Conservation (phyloP, 92 coral and sea anemone genomes). For the Blastomussa wellsi region DNA sequence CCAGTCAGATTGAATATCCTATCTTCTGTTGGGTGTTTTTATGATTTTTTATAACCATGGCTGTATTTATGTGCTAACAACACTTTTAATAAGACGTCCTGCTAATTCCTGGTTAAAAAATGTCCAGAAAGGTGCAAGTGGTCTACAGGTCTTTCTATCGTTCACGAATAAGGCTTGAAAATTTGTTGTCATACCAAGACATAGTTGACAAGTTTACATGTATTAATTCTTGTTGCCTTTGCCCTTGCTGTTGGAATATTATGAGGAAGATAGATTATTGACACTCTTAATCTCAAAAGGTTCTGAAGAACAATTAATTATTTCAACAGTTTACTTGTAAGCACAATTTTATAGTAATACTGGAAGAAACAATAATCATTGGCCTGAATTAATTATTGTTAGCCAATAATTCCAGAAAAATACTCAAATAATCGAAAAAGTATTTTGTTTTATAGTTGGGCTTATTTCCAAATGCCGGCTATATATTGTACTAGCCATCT, state of each 20-base stretch:
- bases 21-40: not conserved
- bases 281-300: not conserved
- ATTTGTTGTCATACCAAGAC: too few species aligned
- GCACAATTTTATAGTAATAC: too few species aligned
- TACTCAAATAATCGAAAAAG: too few species aligned
- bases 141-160: not conserved
- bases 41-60: not conserved
- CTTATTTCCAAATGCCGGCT: too few species aligned
- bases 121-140: not conserved
- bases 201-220: not conserved
- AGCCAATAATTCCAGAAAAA: not conserved
- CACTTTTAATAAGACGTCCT: not conserved
- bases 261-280: not conserved
- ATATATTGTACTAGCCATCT: too few species aligned
- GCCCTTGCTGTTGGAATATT: too few species aligned
- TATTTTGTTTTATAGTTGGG: too few species aligned
- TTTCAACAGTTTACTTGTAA: not conserved
- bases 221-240: too few species aligned
- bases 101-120: not conserved
- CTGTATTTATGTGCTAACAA: not conserved
- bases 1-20: not conserved
- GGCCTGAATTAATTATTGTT: not conserved
- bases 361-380: too few species aligned
- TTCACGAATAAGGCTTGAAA: not conserved
- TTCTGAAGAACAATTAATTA: not conserved